phyloP scores from a whole-genome alignment of 2,888 invertebrate species.

The Philereme vetulata region DNA sequence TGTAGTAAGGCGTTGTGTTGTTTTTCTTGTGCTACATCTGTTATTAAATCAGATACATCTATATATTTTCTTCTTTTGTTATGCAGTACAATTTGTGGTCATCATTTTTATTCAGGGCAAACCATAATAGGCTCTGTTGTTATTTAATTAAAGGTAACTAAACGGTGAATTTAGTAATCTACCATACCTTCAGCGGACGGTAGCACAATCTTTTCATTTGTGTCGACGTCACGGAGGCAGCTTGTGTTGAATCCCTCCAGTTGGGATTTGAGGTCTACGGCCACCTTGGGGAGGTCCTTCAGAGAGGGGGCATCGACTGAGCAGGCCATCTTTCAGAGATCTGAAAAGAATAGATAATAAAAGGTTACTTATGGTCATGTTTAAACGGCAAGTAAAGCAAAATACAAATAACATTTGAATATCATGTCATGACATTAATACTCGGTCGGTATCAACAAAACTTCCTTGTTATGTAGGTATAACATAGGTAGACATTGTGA shows the following conservation, averaged over 20 bases:
- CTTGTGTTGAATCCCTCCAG: slow-evolving; percentile 95
- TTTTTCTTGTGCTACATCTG: slow-evolving; percentile 90
- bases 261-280: slow-evolving; percentile 94
- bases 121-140: no score
- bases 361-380: background rate
- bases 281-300: slow-evolving; percentile 96
- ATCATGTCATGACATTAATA: background rate
- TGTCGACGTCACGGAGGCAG: slow-evolving; percentile 94
- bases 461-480: no score
- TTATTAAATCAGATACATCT: slow-evolving; percentile 42
- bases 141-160: background rate
- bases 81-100: no score
- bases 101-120: no score
- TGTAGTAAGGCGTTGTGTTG: slow-evolving; percentile 90
- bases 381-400: background rate
- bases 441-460: no score
- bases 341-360: slow-evolving; percentile 42
- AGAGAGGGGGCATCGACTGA: slow-evolving; percentile 89
- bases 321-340: slow-evolving; percentile 77
- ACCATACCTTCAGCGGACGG: slow-evolving; percentile 95
- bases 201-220: slow-evolving; percentile 95
- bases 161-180: background rate
- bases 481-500: no score
- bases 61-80: background rate
- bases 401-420: background rate